These are phyloP conservation scores for Phlogophora meticulosa DNA, from an alignment of 2,888 invertebrate genomes.

Conservation along the genomic window DNA sequence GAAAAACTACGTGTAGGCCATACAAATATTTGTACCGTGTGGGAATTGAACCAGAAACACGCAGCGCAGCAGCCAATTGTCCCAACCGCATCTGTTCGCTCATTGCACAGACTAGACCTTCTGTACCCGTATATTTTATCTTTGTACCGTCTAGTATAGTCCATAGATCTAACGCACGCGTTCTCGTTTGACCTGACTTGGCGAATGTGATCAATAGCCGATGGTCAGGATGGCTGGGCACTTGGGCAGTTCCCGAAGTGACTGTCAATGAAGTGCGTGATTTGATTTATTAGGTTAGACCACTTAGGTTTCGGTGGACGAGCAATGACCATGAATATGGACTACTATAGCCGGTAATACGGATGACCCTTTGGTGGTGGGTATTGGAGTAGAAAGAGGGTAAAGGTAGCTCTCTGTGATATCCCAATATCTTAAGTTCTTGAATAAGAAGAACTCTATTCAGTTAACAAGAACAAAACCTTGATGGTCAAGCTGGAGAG, in stretches of 20 bases:
- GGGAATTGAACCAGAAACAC: no score
- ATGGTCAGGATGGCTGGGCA: conserved; percentile 20
- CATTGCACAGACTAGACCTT: neutral
- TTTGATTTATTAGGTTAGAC: conserved; percentile 54
- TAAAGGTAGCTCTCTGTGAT: neutral
- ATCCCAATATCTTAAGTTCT: neutral
- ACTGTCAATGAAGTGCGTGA: conserved; percentile 52
- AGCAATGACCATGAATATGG: conserved; percentile 26
- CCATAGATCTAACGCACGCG: conserved; percentile 43
- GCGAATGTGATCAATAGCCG: conserved; percentile 39
- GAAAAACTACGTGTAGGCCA: no score
- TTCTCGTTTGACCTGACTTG: conserved; percentile 42
- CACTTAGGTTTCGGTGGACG: conserved; percentile 28
- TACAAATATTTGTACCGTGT: no score
- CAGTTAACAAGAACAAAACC: neutral
- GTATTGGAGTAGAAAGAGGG: conserved; percentile 13
- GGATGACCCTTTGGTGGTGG: conserved; percentile 31
- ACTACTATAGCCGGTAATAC: conserved; percentile 27
- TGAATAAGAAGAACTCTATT: neutral
- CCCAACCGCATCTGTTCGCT: no score
- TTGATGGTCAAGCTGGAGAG: neutral
- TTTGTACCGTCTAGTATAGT: conserved; percentile 19
- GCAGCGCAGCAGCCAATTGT: no score
- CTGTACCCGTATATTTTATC: conserved; percentile 9
- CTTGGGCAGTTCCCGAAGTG: conserved; percentile 25